These are phyloP conservation scores for Diarsia dahlii DNA, from an alignment of 2,888 invertebrate genomes.

Conservation along the genomic window DNA sequence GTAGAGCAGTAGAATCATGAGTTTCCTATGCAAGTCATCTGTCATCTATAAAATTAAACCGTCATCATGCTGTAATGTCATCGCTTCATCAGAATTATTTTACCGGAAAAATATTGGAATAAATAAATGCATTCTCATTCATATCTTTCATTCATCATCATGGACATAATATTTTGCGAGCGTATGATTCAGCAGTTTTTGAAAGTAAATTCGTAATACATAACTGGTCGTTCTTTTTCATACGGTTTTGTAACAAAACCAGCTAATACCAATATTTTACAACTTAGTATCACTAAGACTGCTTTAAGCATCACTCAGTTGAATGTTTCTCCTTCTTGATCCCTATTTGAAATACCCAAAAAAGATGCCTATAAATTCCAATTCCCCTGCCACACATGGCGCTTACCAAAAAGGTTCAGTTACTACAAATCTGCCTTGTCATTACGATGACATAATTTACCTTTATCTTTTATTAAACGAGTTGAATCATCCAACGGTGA, in stretches of 20 bases:
- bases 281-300: neutral
- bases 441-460: slow-evolving; percentile 14
- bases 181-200: slow-evolving; percentile 5
- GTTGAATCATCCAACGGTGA: slow-evolving; percentile 21
- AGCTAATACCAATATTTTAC: neutral
- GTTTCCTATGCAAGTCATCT: slow-evolving; percentile 1
- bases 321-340: neutral
- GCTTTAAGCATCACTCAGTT: no score
- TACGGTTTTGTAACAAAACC: neutral
- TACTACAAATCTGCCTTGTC: neutral
- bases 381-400: no score
- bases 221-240: neutral
- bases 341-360: neutral
- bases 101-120: slow-evolving; percentile 3
- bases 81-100: neutral
- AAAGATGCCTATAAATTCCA: neutral
- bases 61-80: neutral
- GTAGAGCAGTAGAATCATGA: neutral
- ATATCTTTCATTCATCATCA: slow-evolving; percentile 1
- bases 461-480: neutral
- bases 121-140: slow-evolving; percentile 20
- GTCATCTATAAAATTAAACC: neutral
- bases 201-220: neutral
- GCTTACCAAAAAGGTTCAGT: neutral
- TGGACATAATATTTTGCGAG: neutral